Conservation (phyloP, 2,888 invertebrate species). For the Drosophila recens region DNA sequence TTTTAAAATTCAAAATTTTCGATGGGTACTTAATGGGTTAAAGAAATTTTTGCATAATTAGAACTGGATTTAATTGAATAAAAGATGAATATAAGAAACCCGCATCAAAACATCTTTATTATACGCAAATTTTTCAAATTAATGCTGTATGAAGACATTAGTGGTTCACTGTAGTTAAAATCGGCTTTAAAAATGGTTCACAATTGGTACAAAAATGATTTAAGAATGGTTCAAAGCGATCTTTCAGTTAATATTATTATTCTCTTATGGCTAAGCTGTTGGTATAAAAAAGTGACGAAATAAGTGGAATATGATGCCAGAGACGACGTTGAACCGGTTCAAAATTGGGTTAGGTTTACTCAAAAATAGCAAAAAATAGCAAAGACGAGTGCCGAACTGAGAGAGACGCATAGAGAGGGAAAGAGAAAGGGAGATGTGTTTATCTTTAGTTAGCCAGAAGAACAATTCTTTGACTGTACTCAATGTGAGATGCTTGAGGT, state of each 20-base stretch:
- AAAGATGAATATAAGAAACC: no score
- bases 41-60: no score
- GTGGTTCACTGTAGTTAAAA: no score
- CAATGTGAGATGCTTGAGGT: background rate
- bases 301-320: background rate
- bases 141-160: no score
- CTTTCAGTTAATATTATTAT: background rate
- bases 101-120: no score
- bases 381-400: background rate
- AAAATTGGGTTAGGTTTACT: slow-evolving; percentile 2
- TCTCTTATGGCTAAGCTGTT: background rate
- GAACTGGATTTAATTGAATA: no score
- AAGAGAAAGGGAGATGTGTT: background rate
- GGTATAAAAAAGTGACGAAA: background rate
- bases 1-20: no score
- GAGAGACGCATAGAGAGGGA: background rate
- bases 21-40: no score
- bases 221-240: no score
- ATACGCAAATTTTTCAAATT: no score
- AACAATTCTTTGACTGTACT: slow-evolving; percentile 16
- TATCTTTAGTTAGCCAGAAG: background rate
- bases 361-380: background rate
- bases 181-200: no score
- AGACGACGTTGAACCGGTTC: background rate
- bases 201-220: no score